Conservation (phyloP, 2,797 vertebrate species). For the Eospalax fontanierii region DNA sequence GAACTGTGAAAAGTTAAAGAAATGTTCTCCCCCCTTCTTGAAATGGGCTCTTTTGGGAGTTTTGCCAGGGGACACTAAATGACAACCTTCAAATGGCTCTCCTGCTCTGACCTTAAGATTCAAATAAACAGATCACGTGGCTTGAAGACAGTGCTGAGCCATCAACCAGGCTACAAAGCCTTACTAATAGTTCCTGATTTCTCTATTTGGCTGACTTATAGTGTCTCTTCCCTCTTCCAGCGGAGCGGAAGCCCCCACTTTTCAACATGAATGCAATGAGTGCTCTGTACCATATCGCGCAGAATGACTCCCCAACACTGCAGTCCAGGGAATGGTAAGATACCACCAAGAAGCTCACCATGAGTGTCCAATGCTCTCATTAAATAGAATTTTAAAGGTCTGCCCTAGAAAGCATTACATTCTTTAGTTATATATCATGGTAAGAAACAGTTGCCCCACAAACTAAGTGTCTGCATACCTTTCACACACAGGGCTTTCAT, state of each 20-base stretch:
- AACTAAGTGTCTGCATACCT: neutral
- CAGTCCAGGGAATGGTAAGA: slow-evolving; percentile 99
- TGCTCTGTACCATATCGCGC: slow-evolving; percentile 99
- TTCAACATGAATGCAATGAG: slow-evolving; percentile 99
- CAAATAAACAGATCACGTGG: slow-evolving; percentile 80
- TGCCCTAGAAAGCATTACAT: slow-evolving; percentile 65
- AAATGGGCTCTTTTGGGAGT: slow-evolving; percentile 41
- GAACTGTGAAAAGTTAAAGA: neutral
- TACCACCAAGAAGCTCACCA: slow-evolving; percentile 3
- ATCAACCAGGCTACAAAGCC: slow-evolving; percentile 68
- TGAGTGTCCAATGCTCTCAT: neutral
- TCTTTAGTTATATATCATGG: slow-evolving; percentile 5
- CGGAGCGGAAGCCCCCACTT: slow-evolving; percentile 98
- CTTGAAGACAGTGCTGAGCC: slow-evolving; percentile 71
- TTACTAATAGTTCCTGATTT: slow-evolving; percentile 69
- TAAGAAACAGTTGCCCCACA: neutral
- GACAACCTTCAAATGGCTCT: slow-evolving; percentile 74
- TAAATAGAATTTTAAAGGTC: slow-evolving; percentile 24
- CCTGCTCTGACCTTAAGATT: slow-evolving; percentile 76
- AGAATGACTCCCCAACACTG: slow-evolving; percentile 98
- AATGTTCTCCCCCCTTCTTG: slow-evolving; percentile 20
- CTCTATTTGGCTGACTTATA: slow-evolving; percentile 68
- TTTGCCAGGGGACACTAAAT: slow-evolving; percentile 2
- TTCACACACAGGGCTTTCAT: neutral
- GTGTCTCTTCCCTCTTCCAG: slow-evolving; percentile 89